Base-by-base conservation (phyloP, 1,140 invertebrate species). In the Onthophagus taurus region DNA sequence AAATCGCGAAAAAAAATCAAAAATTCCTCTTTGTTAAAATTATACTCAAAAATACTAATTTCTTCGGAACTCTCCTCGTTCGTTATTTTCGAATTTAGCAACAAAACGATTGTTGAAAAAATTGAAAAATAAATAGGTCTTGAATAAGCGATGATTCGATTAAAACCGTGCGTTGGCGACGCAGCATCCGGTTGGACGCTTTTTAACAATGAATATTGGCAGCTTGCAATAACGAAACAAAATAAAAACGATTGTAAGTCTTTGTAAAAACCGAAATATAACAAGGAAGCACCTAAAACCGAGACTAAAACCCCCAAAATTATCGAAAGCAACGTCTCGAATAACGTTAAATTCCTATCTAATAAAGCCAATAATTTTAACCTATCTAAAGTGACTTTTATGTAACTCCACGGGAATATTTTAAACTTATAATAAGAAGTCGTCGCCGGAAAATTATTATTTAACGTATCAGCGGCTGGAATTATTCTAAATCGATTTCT, bases 121-220 rank as follows among this genome's bases (percentile, higher is more conserved):
- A 97, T 48, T 57, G 89, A 91, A 63, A 97, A 99, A 63, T 99
- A 99, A 13, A 97, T 83, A 9, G 96, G 89, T 44, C 95, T 76
- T 0, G 83, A 87, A 56, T 94, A 97, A 18, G 91, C 84, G 16
- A 97, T 90, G 42, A 97, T 82, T 53, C 90, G 82, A 67, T 99
- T 99, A 61, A 95, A 98, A 2, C 96, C 95, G 66, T 98, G 95
- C 11, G 94, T 94, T 0, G 96, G 95, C 3, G 94, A 98, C 0
- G 95, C 86, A 0, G 95, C 92, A 70, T 99, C 96, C 1, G 96
- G 96, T 60, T 99, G 96, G 3, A 99, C 96, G 65, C 92, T 97
- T 70, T 99, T 99, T 11, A 99, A 69, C 34, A 99, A 68, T 1
- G 94, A 98, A 66, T 99, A 99, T 63, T 99, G 94, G 63, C 91